phyloP scores from a whole-genome alignment of 2,113 vertebrate genomes.

The Formicarius rufipectus region DNA sequence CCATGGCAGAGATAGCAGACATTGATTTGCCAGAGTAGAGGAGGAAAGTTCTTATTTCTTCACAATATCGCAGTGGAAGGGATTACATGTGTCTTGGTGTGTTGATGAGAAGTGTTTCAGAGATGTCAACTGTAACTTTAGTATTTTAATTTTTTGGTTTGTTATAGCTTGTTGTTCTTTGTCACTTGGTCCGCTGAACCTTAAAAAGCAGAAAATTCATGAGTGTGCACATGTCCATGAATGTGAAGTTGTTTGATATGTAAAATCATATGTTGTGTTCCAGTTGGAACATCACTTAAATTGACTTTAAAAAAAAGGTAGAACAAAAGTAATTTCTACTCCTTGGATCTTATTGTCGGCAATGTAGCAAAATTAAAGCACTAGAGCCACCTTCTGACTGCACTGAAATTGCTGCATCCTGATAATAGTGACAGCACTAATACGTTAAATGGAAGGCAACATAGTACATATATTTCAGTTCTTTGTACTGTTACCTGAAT shows the following conservation, averaged over 20 bases:
- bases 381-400: constrained; percentile 88
- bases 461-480: neutral
- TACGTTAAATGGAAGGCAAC: constrained; percentile 44
- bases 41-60: neutral
- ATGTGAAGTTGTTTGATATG: constrained; percentile 22
- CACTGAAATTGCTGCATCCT: constrained; percentile 65
- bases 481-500: constrained; percentile 64
- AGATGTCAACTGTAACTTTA: neutral
- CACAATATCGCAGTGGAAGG: neutral
- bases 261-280: constrained; percentile 60
- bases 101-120: neutral
- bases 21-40: neutral
- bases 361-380: constrained; percentile 80
- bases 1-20: neutral
- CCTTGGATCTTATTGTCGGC: constrained; percentile 53
- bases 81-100: neutral
- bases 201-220: constrained; percentile 26
- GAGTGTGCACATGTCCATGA: neutral
- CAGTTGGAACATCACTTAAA: constrained; percentile 60
- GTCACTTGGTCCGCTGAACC: constrained; percentile 6
- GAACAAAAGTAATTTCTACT: constrained; percentile 62
- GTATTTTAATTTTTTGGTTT: neutral
- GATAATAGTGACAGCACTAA: constrained; percentile 49
- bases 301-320: constrained; percentile 40
- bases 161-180: neutral